Conservation (phyloP, 1,140 invertebrate genomes). For the Bombyx mori region ASM3026992v2 NC_085112.1:9391501-9392000, state of each 20-base stretch:
- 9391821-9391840: constrained; percentile 65
- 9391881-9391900: constrained; percentile 11
- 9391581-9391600: constrained; percentile 70
- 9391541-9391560: constrained; percentile 68
- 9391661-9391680: background rate
- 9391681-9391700: constrained; percentile 53
- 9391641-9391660: constrained; percentile 1
- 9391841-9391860: constrained; percentile 53
- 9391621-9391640: background rate
- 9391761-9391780: constrained; percentile 52
- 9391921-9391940: background rate
- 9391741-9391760: constrained; percentile 60
- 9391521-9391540: constrained; percentile 70
- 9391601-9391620: constrained; percentile 6
- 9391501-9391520: constrained; percentile 83
- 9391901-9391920: too few species aligned
- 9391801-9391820: constrained; percentile 67
- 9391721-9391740: constrained; percentile 52
- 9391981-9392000: constrained; percentile 86
- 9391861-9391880: constrained; percentile 65
- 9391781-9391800: constrained; percentile 52
- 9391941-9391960: background rate
- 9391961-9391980: constrained; percentile 90
- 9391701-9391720: constrained; percentile 57
- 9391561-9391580: constrained; percentile 64